Evolutionary conservation across 2,888 invertebrate genomes (phyloP).

Genomic region (Euphydryas editha): DNA sequence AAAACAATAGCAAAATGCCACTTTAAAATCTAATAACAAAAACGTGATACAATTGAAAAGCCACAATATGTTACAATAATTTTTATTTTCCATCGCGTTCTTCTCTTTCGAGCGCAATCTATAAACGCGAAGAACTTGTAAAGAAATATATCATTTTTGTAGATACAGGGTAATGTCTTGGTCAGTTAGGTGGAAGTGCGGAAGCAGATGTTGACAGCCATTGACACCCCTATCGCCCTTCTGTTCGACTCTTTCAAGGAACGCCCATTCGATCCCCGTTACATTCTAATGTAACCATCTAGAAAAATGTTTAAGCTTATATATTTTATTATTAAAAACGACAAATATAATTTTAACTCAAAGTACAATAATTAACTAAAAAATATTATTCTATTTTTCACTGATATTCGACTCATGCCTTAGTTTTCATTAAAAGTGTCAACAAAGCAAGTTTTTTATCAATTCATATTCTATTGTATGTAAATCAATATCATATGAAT

Average conservation of each 20-base stretch:
- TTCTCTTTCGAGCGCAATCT: slow-evolving; percentile 17
- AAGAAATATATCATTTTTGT: slow-evolving; percentile 21
- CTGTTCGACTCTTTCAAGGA: slow-evolving; percentile 52
- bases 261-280: slow-evolving; percentile 56
- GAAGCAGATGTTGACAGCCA: slow-evolving; percentile 71
- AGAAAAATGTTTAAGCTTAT: not conserved
- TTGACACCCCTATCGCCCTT: slow-evolving; percentile 46
- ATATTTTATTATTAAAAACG: not conserved
- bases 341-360: not conserved
- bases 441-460: too few relatives aligned
- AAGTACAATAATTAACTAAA: too few relatives aligned
- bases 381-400: too few relatives aligned
- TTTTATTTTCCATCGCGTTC: slow-evolving; percentile 3
- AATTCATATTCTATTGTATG: too few relatives aligned
- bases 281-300: slow-evolving; percentile 31
- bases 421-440: too few relatives aligned
- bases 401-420: too few relatives aligned
- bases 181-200: slow-evolving; percentile 66
- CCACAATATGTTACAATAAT: slow-evolving; percentile 2
- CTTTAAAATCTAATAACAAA: not conserved
- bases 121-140: slow-evolving; percentile 21
- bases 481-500: too few relatives aligned
- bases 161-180: slow-evolving; percentile 56
- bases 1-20: not conserved
- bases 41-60: slow-evolving; percentile 3